Evolutionary conservation across 2,888 invertebrate species (phyloP).

Genomic region (Phengaris arion): DNA sequence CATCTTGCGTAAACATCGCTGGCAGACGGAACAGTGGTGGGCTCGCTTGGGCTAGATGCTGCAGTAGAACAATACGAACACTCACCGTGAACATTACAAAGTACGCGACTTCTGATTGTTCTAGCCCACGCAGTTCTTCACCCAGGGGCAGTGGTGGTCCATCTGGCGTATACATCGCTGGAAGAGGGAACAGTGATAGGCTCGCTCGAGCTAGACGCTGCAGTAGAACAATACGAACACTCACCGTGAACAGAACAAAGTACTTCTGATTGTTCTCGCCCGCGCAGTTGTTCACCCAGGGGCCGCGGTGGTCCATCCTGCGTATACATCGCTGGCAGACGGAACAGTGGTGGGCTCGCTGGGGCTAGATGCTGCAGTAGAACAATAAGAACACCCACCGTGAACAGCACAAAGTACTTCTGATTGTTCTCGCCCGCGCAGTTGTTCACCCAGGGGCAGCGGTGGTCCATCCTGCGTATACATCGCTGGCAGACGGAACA

Average conservation of each 20-base stretch:
- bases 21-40: too few relatives aligned
- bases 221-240: background rate
- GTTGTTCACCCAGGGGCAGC: background rate
- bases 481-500: too few relatives aligned
- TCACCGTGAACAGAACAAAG: too few relatives aligned
- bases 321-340: too few relatives aligned
- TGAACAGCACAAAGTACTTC: too few relatives aligned
- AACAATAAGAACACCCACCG: too few relatives aligned
- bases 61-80: slow-evolving; percentile 39
- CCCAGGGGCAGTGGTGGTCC: slow-evolving; percentile 92
- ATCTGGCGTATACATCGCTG: slow-evolving; percentile 87
- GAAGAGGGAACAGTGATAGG: slow-evolving; percentile 97
- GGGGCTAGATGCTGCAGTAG: slow-evolving; percentile 97
- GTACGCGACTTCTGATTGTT: slow-evolving; percentile 59
- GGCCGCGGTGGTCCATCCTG: background rate
- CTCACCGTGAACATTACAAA: slow-evolving; percentile 43
- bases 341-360: slow-evolving; percentile 49
- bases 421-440: too few relatives aligned
- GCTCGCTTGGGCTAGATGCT: background rate
- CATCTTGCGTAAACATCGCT: background rate
- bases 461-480: background rate
- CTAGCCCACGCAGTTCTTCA: slow-evolving; percentile 99
- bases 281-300: background rate
- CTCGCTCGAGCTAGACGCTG: slow-evolving; percentile 82
- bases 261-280: too few relatives aligned